phyloP scores from a whole-genome alignment of 2,888 invertebrate genomes.

The Thumatha senex region DNA sequence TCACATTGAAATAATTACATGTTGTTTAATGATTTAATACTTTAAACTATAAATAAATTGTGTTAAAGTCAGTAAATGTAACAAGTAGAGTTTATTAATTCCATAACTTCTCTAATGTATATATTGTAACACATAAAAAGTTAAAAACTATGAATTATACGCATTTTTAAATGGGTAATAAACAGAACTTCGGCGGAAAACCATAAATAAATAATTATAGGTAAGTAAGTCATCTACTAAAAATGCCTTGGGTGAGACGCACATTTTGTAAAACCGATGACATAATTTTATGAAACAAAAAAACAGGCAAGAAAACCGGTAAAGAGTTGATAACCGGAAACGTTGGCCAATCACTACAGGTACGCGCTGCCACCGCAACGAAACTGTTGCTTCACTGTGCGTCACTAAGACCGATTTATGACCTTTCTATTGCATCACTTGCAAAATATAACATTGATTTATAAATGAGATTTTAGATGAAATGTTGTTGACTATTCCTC shows the following conservation, averaged over 20 bases:
- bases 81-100: no score
- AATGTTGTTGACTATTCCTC: no score
- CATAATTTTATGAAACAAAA: conserved; percentile 53
- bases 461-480: not conserved
- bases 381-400: conserved; percentile 42
- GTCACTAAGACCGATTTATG: conserved; percentile 21
- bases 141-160: no score
- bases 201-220: not conserved
- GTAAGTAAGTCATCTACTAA: no score
- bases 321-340: conserved; percentile 64
- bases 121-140: no score
- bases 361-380: conserved; percentile 45
- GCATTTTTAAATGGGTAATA: no score
- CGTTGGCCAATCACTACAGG: conserved; percentile 61
- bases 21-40: conserved; percentile 18
- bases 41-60: not conserved
- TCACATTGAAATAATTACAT: conserved; percentile 45
- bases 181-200: not conserved
- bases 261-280: conserved; percentile 41
- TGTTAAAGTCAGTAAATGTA: not conserved
- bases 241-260: not conserved
- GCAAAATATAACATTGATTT: not conserved
- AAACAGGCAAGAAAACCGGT: conserved; percentile 55
- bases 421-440: conserved; percentile 14
- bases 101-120: no score